Evolutionary conservation across 2,888 invertebrate species (phyloP).

Genomic region (Pomacea canaliculata): DNA sequence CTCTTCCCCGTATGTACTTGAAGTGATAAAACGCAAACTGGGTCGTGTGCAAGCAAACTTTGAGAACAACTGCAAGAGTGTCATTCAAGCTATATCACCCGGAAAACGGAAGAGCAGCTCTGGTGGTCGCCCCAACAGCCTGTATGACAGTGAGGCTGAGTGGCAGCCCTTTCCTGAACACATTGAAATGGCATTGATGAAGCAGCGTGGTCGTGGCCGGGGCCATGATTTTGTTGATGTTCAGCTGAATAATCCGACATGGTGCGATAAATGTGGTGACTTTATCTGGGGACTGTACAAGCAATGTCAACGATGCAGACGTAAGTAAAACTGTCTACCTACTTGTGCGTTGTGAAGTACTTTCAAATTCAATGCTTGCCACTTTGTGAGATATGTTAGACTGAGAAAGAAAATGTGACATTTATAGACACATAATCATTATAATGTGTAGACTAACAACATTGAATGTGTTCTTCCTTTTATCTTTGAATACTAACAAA

Average conservation of each 20-base stretch:
- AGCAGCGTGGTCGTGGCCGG: constrained; percentile 36
- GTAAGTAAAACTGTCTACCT: constrained; percentile 60
- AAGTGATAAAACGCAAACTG: constrained; percentile 44
- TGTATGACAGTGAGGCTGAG: constrained; percentile 20
- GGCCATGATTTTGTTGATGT: constrained; percentile 58
- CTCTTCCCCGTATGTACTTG: constrained; percentile 42
- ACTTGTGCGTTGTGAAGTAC: neutral
- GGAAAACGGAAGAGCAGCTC: constrained; percentile 16
- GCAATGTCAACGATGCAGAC: constrained; percentile 70
- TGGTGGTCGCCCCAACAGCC: constrained; percentile 14
- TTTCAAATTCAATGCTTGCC: neutral
- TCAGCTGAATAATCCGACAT: constrained; percentile 68
- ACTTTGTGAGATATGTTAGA: neutral
- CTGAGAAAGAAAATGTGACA: too few relatives aligned
- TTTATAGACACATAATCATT: too few relatives aligned
- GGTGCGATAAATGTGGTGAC: constrained; percentile 73
- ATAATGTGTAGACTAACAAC: too few relatives aligned
- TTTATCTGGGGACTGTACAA: constrained; percentile 72
- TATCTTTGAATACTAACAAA: too few relatives aligned
- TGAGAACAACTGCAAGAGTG: constrained; percentile 37
- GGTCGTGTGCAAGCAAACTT: constrained; percentile 37
- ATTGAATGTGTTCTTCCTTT: too few relatives aligned
- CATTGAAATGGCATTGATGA: constrained; percentile 61
- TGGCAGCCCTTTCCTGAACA: constrained; percentile 39
- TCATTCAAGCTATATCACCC: constrained; percentile 36